Percentiles rank a stretch among this genome's conserved stretches.
Evolutionary conservation across 64 coral and sea anemone genomes (phyloP).

Genomic region (Stichodactyla mertensii): DNA sequence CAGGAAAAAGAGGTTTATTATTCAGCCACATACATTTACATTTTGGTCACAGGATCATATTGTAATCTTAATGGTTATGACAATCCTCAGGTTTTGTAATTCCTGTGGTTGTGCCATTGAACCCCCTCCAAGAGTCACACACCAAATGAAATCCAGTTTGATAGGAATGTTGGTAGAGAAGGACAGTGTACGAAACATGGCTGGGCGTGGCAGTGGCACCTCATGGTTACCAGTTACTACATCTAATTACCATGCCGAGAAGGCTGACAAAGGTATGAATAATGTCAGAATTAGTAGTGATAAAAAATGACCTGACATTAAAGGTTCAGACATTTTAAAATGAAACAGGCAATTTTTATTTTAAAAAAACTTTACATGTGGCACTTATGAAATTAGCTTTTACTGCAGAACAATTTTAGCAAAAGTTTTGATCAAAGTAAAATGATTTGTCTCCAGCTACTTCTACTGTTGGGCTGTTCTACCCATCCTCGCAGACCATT

Average conservation of each 20-base stretch:
- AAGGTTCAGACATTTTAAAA: too few species aligned
- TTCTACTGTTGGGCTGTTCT: slow-evolving; percentile 92
- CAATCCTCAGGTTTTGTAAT: slow-evolving; percentile 43
- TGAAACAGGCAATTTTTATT: too few species aligned
- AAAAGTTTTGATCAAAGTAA: neutral
- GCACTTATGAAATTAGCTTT: too few species aligned
- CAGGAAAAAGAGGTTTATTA: too few species aligned
- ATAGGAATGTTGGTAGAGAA: slow-evolving; percentile 76
- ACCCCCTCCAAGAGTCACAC: slow-evolving; percentile 76
- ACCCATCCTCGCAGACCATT: slow-evolving; percentile 73
- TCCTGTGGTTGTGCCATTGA: slow-evolving; percentile 84
- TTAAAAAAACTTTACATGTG: too few species aligned
- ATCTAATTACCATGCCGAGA: slow-evolving; percentile 60
- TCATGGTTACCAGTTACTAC: slow-evolving; percentile 84
- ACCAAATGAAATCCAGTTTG: slow-evolving; percentile 44
- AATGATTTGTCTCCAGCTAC: slow-evolving; percentile 46
- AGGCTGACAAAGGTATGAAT: slow-evolving; percentile 68
- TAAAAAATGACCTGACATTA: neutral
- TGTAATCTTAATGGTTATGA: neutral
- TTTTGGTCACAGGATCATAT: too few species aligned
- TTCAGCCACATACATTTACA: too few species aligned
- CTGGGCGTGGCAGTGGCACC: slow-evolving; percentile 25
- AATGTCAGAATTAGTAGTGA: neutral
- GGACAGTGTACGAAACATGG: slow-evolving; percentile 24
- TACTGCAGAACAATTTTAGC: too few species aligned